These are phyloP conservation scores for Clarias macrocephalus DNA, from an alignment of 2,113 vertebrate species.

Conservation along the genomic window DNA sequence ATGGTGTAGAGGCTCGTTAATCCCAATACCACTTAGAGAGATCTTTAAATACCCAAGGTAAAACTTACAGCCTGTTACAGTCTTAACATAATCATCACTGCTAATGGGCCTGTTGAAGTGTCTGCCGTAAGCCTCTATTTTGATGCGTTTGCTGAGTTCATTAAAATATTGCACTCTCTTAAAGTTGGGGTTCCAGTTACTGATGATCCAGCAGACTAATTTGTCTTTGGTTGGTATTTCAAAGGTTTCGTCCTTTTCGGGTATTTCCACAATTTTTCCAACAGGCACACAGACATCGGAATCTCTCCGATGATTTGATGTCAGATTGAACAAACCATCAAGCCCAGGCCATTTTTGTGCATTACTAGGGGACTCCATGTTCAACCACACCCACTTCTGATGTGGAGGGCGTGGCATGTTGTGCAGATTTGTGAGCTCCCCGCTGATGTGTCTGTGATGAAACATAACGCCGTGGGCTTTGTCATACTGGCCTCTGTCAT, in stretches of 20 bases:
- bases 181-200: constrained; percentile 78
- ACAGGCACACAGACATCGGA: constrained; percentile 84
- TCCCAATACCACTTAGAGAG: constrained; percentile 87
- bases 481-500: constrained; percentile 74
- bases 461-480: constrained; percentile 80
- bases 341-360: constrained; percentile 71
- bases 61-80: constrained; percentile 83
- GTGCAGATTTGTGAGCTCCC: constrained; percentile 75
- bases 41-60: constrained; percentile 81
- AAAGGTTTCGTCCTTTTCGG: constrained; percentile 69
- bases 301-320: constrained; percentile 79
- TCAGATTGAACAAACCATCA: constrained; percentile 82
- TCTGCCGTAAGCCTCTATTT: constrained; percentile 76
- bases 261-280: constrained; percentile 77
- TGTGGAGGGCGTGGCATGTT: constrained; percentile 75
- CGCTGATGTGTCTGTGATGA: constrained; percentile 79
- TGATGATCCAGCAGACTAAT: constrained; percentile 87
- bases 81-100: constrained; percentile 72
- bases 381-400: constrained; percentile 90
- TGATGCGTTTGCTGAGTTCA: constrained; percentile 78
- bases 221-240: constrained; percentile 81
- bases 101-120: constrained; percentile 73
- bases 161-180: constrained; percentile 81
- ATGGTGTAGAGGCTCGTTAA: constrained; percentile 43
- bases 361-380: constrained; percentile 84